Percentiles rank a stretch among this genome's conserved stretches.
These are phyloP conservation scores for Muricea muricata DNA, from an alignment of 92 coral and sea anemone species.

Conservation along the genomic window DNA sequence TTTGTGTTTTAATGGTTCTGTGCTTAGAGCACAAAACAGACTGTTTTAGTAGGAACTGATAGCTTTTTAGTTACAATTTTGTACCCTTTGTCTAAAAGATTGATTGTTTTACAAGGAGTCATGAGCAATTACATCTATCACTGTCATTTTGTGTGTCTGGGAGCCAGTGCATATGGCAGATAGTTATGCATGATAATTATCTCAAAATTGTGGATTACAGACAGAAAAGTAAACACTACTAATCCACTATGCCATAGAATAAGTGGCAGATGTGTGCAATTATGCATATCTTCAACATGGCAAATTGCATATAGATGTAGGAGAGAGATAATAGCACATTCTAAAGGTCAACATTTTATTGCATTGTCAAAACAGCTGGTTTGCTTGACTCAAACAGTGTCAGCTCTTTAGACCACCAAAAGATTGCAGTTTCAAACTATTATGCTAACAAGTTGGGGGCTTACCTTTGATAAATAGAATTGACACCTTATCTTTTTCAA, in stretches of 20 bases:
- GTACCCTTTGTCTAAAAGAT: not conserved
- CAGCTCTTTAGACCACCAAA: not conserved
- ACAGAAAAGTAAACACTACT: slow-evolving; percentile 15
- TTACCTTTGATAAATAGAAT: not conserved
- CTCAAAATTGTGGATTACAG: slow-evolving; percentile 1
- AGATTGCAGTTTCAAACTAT: not conserved
- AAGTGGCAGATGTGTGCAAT: slow-evolving; percentile 18
- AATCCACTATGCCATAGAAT: not conserved
- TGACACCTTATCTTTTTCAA: not conserved
- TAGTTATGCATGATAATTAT: slow-evolving; percentile 4
- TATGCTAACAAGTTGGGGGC: slow-evolving; percentile 12
- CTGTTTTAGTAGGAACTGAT: too few species aligned
- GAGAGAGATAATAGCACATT: slow-evolving; percentile 13
- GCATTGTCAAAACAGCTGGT: slow-evolving; percentile 37
- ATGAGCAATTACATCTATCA: slow-evolving; percentile 17
- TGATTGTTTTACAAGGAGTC: slow-evolving; percentile 15
- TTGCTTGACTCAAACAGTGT: not conserved
- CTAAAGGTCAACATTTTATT: slow-evolving; percentile 4
- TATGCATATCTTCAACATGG: slow-evolving; percentile 2
- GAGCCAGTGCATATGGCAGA: not conserved
- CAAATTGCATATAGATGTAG: slow-evolving; percentile 23
- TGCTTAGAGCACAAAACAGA: too few species aligned
- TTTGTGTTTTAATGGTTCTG: too few species aligned
- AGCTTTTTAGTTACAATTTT: not conserved
- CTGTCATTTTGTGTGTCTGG: slow-evolving; percentile 8